Base-by-base conservation (phyloP, 2,888 invertebrate species). In the Hoplodrina ambigua region DNA sequence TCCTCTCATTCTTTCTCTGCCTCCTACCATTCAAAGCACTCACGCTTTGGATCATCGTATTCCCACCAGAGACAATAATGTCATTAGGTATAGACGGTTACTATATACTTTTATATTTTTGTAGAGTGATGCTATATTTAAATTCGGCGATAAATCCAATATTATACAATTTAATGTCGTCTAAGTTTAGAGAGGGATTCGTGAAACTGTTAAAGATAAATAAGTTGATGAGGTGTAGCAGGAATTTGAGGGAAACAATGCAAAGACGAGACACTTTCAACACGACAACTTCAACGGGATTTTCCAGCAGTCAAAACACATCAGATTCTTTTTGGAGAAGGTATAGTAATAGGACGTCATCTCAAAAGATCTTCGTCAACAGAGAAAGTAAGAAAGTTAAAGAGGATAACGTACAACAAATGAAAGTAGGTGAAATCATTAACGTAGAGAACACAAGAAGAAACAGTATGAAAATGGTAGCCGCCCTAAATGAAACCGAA, bases 91-190 rank as follows among this genome's bases (percentile, higher is more conserved):
- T 98, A 88, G 98, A 98, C 82, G 97, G 97, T 66, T 99, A 98
- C 92, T 98, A 98, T 93, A 97, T 97, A 90, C 95, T 98, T 74
- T 95, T 99, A 76, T 98, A 98, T 92, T 98, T 98, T 93, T 98
- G 98, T 89, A 97, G 99, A 82, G 97, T 98, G 66, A 98, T 99
- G 98, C 95, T 98, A 81, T 98, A 98, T 93, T 96, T 98, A 65
- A 99, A 99, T 93, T 98, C 98, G 59, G 98, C 98, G 15, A 97
- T 98, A 67, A 99, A 99, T 96, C 99, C 99, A 15, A 98, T 99
- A 86, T 94, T 99, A 63, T 99, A 99, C 93, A 99, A 98, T 91
- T 96, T 99, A 67, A 98, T 99, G 97, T 98, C 98, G 71, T 98
- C 98, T 1, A 99, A 98, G 90, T 99, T 99, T 94, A 97, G 99